Evolutionary conservation across 1,140 invertebrate genomes (phyloP).

Genomic region (Drosophila tsacasi): DNA sequence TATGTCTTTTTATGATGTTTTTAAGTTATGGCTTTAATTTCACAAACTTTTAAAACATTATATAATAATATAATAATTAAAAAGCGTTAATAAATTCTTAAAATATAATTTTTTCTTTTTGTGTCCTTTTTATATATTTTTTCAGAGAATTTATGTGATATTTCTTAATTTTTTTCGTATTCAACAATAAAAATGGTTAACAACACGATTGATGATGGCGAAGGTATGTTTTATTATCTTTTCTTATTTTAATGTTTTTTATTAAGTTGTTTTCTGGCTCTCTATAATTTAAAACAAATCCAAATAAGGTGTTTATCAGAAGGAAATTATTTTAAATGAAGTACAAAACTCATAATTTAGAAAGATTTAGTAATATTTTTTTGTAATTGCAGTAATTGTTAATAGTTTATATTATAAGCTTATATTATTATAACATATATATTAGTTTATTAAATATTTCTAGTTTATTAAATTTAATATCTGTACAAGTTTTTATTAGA

Average conservation of each 20-base stretch:
- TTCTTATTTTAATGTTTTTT: background rate
- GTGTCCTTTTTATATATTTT: background rate
- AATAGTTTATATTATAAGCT: background rate
- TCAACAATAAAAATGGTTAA: slow-evolving; percentile 13
- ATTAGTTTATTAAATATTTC: background rate
- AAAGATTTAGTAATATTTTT: background rate
- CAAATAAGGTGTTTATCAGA: background rate
- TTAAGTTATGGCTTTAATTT: too few species aligned
- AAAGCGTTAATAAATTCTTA: background rate
- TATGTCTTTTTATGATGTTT: too few species aligned
- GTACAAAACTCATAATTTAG: too few species aligned
- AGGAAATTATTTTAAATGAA: background rate
- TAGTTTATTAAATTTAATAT: background rate
- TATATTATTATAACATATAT: background rate
- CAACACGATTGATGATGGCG: background rate
- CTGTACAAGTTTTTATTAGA: background rate
- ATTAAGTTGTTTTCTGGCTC: background rate
- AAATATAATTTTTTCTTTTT: too few species aligned
- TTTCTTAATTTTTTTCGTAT: too few species aligned
- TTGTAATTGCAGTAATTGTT: background rate
- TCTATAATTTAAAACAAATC: background rate
- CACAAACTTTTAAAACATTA: too few species aligned
- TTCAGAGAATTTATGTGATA: slow-evolving; percentile 1
- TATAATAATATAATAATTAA: background rate
- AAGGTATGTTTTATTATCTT: slow-evolving; percentile 1